Base-by-base conservation (phyloP, 1,140 invertebrate species). In the Brachionus koreanus region DNA sequence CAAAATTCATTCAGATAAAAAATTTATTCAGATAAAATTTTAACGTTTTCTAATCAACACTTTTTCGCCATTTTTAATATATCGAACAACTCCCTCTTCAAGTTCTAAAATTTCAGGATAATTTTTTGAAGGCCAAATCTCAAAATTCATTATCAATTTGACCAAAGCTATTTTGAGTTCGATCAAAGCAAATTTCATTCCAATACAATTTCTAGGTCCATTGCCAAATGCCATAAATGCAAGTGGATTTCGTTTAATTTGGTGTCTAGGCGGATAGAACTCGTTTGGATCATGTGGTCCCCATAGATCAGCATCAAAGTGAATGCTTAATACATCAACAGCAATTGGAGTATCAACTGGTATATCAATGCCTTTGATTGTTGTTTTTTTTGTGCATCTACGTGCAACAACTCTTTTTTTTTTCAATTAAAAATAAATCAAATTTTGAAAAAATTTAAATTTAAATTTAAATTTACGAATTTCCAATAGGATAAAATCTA, bases 211-310 rank as follows among this genome's bases (percentile, higher is more conserved):
- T 52, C 87, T 85, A 0, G 87, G 87, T 10, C 88, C 88, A 19
- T 86, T 85, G 9, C 87, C 87, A 82, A 89, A 89, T 13, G 88
- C 86, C n/a, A 88, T 76, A 72, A 84, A 88, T 4, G 84, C 85
- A 35, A 86, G 86, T 1, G 85, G 84, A 37, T 83, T 74, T 16
- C 85, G 83, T 10, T 83, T 72, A 0, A 72, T 35, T 37, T 72
- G 13, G 5, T 72, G 37, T 43, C 87, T 85, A 57, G 87, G 86
- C n/a, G 87, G 86, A 23, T 85, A 83, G 67, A 88, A 88, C 9
- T 83, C 65, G 35, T 86, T 82, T 23, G 83, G 83, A n/a, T 86
- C 83, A 3, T 85, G 83, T 3, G 85, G 83, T 16, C 86, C 83
- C 88, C 87, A 89, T 29, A 86, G 85, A 12, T 86, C 83, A 13